Percentiles rank a stretch among this genome's conserved stretches.
Evolutionary conservation across 1,140 invertebrate species (phyloP).

Genomic region (Camponotus pennsylvanicus): DNA sequence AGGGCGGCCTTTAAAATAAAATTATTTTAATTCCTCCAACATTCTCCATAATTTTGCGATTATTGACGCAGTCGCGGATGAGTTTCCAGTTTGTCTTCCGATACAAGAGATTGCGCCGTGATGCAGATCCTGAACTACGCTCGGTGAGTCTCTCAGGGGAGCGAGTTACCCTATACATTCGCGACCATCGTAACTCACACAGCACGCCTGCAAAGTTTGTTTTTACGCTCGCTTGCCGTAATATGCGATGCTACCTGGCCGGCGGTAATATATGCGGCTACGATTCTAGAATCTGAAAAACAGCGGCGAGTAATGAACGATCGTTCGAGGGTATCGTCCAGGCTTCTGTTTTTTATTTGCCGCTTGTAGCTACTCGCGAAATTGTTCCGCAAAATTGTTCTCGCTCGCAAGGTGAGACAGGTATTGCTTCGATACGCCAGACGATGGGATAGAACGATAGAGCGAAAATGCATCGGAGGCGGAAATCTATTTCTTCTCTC

Average conservation of each 20-base stretch:
- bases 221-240: conserved; percentile 48
- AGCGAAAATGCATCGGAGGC: conserved; percentile 38
- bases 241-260: conserved; percentile 36
- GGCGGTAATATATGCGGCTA: conserved; percentile 53
- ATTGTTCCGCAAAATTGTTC: conserved; percentile 45
- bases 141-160: conserved; percentile 21
- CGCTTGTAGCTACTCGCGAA: conserved; percentile 33
- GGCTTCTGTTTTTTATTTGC: conserved; percentile 36
- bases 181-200: conserved; percentile 49
- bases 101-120: not conserved
- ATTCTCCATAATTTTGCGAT: not conserved
- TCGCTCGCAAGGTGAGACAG: conserved; percentile 24
- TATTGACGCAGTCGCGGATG: not conserved
- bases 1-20: not conserved
- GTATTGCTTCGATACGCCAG: not conserved
- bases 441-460: conserved; percentile 14
- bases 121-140: conserved; percentile 7
- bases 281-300: conserved; percentile 60
- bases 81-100: not conserved
- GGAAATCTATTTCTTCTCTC: conserved; percentile 50
- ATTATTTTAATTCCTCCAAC: not conserved
- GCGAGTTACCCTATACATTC: conserved; percentile 37
- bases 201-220: conserved; percentile 52
- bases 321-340: conserved; percentile 24
- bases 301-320: conserved; percentile 40